A percentile compares a stretch with the other conserved stretches of the same genome.
phyloP scores from a whole-genome alignment of 2,797 vertebrate species.

The Rhynchotus rufescens region DNA sequence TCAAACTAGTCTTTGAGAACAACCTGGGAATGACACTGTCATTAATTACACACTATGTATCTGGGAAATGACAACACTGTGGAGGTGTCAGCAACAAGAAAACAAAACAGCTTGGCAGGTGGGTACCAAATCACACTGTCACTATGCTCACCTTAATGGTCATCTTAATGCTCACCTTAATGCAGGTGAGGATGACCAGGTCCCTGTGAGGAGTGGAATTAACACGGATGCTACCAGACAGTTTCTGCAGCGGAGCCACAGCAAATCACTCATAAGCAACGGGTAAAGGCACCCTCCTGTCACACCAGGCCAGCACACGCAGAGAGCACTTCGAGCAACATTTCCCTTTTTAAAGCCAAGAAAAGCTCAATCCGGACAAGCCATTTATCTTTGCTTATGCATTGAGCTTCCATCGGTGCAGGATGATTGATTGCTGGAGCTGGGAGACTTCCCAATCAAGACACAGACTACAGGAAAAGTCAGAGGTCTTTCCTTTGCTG shows the following conservation, averaged over 20 bases:
- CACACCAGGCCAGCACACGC: background rate
- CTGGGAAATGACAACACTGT: slow-evolving; percentile 10
- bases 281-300: background rate
- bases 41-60: slow-evolving; percentile 48
- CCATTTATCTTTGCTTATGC: background rate
- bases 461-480: background rate
- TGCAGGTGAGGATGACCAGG: background rate
- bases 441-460: background rate
- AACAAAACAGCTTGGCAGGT: slow-evolving; percentile 1
- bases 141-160: background rate
- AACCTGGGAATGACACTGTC: slow-evolving; percentile 7
- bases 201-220: background rate
- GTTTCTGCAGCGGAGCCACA: background rate
- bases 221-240: background rate
- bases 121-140: background rate
- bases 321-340: background rate
- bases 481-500: background rate
- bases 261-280: background rate
- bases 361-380: background rate
- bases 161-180: background rate
- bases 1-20: slow-evolving; percentile 2
- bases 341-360: background rate
- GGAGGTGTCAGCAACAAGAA: background rate
- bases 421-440: background rate
- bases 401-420: background rate